These are phyloP conservation scores for Sturnira hondurensis DNA, from an alignment of 2,113 vertebrate species.

Conservation along the genomic window DNA sequence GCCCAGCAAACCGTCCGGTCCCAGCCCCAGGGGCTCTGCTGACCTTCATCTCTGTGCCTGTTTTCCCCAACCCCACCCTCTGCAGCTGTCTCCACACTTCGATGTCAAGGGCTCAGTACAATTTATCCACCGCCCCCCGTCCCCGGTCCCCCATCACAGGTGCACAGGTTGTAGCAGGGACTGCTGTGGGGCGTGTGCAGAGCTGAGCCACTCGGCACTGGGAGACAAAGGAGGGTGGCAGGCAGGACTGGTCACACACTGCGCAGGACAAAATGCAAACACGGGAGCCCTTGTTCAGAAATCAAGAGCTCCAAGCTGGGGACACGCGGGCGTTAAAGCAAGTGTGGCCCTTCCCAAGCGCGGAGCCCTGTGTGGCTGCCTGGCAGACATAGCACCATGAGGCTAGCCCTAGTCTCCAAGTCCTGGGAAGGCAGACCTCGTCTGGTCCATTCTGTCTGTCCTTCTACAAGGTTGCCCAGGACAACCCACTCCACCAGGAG, in stretches of 20 bases:
- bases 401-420: not conserved
- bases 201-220: not conserved
- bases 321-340: not conserved
- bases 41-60: not conserved
- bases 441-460: not conserved
- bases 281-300: not conserved
- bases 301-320: not conserved
- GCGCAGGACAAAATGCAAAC: not conserved
- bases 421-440: not conserved
- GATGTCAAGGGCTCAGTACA: not conserved
- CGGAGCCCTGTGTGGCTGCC: accelerated
- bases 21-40: not conserved
- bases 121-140: not conserved
- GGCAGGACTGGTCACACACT: not conserved
- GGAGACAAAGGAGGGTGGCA: not conserved
- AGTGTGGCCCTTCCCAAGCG: not conserved
- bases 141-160: not conserved
- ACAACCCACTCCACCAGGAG: not conserved
- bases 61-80: not conserved
- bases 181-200: not conserved
- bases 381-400: accelerated
- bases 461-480: not conserved
- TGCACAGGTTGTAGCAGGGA: not conserved
- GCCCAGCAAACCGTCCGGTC: not conserved
- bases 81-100: not conserved